Base-by-base conservation (phyloP, 2,113 vertebrate species). In the Chauna torquata region DNA sequence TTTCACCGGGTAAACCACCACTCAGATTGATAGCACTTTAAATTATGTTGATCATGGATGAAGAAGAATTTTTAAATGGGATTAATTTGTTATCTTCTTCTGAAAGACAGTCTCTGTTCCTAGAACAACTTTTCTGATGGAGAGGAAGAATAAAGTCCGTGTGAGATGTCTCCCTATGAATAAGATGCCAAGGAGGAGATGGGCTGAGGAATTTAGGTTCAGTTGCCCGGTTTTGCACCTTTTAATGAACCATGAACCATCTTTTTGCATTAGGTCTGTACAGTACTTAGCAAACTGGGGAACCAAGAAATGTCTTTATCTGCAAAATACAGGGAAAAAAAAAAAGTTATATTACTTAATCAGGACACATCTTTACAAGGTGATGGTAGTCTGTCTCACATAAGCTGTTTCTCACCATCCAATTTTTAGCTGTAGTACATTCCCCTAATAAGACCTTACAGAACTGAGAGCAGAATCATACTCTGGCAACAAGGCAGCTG, bases 31-130 rank as follows among this genome's bases (percentile, higher is more conserved):
- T 83, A 71, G 20, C 25, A 52, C 82, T 90, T 86, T 58, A 91
- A 78, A 93, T 91, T 61, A 19, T 42, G 42, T 58, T 88, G 58
- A 83, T 82, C 78, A 71, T 45, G 69, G 75, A 94, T 77, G 76
- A 94, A 80, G 79, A 95, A 32, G 55, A 94, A 68, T 88, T 94
- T 96, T 86, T 76, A 92, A 95, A 66, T 24, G 13, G 76, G 45
- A 95, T 86, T 78, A 66, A 69, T 95, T 94, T 86, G 54, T 95
- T 92, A 75, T 92, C 74, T 90, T 77, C 45, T 47, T 78, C 36
- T 94, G 57, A 90, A 94, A 94, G 80, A 86, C 47, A 72, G 16
- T 52, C 71, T 93, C 82, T 84, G 83, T 55, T 90, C 65, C 47
- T 77, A 70, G 28, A 95, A 82, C 40, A 57, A 88, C 71, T 59